Percentiles rank a stretch among this genome's conserved stretches.
Evolutionary conservation across 2,888 invertebrate genomes (phyloP).

Genomic region (Brachycybe producta): DNA sequence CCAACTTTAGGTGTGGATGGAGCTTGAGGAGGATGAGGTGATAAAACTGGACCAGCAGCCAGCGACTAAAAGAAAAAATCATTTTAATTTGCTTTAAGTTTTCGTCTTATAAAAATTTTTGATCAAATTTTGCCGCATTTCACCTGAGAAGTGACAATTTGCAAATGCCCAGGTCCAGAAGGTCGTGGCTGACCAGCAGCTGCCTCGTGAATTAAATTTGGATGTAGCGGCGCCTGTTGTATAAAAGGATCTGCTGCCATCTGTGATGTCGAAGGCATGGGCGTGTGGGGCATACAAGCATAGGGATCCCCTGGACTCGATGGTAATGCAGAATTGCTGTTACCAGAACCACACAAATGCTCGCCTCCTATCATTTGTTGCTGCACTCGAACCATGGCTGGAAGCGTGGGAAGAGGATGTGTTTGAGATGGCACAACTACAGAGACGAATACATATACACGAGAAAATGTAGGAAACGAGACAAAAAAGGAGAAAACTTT

Average conservation of each 20-base stretch:
- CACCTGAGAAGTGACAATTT: conserved; percentile 40
- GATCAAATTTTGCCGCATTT: conserved; percentile 18
- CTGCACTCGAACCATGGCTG: conserved; percentile 45
- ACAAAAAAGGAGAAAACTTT: no score
- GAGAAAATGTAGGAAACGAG: no score
- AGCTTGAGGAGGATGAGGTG: conserved; percentile 15
- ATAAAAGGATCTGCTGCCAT: background rate
- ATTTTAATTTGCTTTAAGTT: background rate
- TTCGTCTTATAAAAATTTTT: background rate
- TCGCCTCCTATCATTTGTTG: conserved; percentile 37
- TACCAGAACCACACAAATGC: background rate
- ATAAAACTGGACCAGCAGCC: conserved; percentile 6
- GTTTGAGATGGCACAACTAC: conserved; percentile 16
- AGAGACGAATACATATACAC: conserved; percentile 9
- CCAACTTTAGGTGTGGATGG: conserved; percentile 15
- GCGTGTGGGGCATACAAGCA: conserved; percentile 11
- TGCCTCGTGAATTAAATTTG: conserved; percentile 3
- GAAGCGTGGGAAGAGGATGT: conserved; percentile 22
- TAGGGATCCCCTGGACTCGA: conserved; percentile 6
- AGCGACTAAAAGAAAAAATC: conserved; percentile 13
- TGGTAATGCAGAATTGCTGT: background rate
- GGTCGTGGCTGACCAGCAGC: conserved; percentile 14
- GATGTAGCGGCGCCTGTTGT: conserved; percentile 9
- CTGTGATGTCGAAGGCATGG: background rate
- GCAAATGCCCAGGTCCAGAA: conserved; percentile 37